These are phyloP conservation scores for Peromyscus californicus DNA, from an alignment of 2,113 vertebrate species.

Conservation along the genomic window DNA sequence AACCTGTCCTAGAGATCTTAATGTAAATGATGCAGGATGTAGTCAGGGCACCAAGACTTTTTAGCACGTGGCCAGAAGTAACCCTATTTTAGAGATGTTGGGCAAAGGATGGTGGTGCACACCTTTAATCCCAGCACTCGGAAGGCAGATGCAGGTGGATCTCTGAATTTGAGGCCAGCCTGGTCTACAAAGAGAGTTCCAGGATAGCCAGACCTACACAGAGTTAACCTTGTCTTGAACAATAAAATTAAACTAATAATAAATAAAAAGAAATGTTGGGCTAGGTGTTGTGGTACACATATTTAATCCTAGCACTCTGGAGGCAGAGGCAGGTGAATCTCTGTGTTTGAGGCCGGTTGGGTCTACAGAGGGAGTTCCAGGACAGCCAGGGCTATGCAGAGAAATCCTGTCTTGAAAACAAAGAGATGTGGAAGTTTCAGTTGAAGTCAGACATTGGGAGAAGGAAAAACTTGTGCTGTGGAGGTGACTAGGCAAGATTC, in stretches of 20 bases:
- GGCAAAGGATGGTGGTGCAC: not conserved
- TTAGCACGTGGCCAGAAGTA: not conserved
- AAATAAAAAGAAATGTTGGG: not conserved
- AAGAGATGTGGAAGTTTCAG: not conserved
- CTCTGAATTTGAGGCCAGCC: not conserved
- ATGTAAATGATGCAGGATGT: not conserved
- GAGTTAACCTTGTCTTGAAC: not conserved
- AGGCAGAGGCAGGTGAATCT: not conserved
- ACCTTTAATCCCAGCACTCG: not conserved
- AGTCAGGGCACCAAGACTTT: not conserved
- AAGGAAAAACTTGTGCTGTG: slow-evolving; percentile 18
- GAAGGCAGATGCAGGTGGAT: not conserved
- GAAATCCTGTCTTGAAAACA: not conserved
- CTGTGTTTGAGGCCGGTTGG: not conserved
- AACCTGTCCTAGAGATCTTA: not conserved
- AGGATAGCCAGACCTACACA: not conserved
- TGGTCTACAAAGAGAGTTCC: not conserved
- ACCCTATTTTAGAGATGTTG: slow-evolving; percentile 15
- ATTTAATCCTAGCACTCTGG: not conserved
- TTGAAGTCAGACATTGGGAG: not conserved
- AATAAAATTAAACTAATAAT: not conserved
- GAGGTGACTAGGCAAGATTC: not conserved
- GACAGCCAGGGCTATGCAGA: not conserved
- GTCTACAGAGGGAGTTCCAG: not conserved
- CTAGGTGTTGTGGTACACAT: not conserved